phyloP scores from a whole-genome alignment of 1,140 invertebrate genomes.

The Caerostris darwini region DNA sequence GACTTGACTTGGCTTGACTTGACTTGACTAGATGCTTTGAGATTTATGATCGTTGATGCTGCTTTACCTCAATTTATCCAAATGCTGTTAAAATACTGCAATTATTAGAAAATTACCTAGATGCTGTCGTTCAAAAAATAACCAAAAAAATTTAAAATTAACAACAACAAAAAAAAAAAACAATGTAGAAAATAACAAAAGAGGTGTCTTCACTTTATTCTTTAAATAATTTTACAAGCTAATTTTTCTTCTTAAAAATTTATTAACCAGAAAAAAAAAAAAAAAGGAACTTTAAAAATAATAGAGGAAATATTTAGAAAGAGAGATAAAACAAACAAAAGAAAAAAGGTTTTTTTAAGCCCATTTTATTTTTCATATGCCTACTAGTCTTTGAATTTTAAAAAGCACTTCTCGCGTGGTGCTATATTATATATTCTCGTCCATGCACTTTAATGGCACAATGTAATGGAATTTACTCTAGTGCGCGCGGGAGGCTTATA shows the following conservation, averaged over 20 bases:
- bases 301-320: not conserved
- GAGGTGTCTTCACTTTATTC: no score
- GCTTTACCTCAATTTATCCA: no score
- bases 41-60: no score
- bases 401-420: not conserved
- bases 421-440: not conserved
- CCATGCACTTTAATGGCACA: not conserved
- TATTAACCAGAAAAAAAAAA: not conserved
- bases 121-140: no score
- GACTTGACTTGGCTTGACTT: no score
- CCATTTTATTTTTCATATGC: not conserved
- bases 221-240: no score
- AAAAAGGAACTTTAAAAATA: not conserved
- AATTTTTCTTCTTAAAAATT: not conserved
- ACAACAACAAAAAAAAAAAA: no score
- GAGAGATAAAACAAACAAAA: not conserved
- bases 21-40: no score
- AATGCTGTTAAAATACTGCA: no score
- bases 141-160: no score
- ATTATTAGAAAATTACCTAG: no score
- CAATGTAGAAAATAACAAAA: no score
- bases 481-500: not conserved
- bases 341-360: not conserved
- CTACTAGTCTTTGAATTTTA: not conserved
- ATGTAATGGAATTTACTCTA: slow-evolving; percentile 2